phyloP scores from a whole-genome alignment of 2,888 invertebrate species.

The Deroplatys truncata region DNA sequence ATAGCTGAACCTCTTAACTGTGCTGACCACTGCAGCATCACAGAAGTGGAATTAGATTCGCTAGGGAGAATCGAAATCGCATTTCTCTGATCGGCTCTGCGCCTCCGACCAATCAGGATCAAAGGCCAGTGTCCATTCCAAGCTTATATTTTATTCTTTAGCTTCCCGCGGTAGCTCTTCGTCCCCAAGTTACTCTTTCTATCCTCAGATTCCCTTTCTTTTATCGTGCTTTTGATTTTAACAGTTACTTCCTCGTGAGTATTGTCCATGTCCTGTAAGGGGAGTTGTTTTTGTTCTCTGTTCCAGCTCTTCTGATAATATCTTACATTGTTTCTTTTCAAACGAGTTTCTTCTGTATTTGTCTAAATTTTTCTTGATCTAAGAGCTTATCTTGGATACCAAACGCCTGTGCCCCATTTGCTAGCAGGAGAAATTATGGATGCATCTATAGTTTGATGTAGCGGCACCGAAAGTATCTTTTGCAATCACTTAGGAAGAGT shows the following conservation, averaged over 20 bases:
- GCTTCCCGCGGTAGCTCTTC: neutral
- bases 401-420: too few species aligned
- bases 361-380: too few species aligned
- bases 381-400: too few species aligned
- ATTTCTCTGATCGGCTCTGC: slow-evolving; percentile 12
- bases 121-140: slow-evolving; percentile 1
- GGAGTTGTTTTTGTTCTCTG: neutral
- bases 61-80: neutral
- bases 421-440: too few species aligned
- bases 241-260: neutral
- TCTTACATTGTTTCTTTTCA: too few species aligned
- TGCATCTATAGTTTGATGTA: too few species aligned
- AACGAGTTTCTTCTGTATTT: too few species aligned
- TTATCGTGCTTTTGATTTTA: neutral
- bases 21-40: neutral
- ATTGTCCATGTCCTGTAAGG: neutral
- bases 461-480: too few species aligned
- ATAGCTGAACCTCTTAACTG: neutral
- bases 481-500: too few species aligned
- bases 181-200: neutral
- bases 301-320: too few species aligned
- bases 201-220: neutral
- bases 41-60: neutral
- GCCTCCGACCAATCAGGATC: slow-evolving; percentile 22
- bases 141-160: neutral